Conservation (phyloP, 2,113 vertebrate species). For the Bufo bufo region DNA sequence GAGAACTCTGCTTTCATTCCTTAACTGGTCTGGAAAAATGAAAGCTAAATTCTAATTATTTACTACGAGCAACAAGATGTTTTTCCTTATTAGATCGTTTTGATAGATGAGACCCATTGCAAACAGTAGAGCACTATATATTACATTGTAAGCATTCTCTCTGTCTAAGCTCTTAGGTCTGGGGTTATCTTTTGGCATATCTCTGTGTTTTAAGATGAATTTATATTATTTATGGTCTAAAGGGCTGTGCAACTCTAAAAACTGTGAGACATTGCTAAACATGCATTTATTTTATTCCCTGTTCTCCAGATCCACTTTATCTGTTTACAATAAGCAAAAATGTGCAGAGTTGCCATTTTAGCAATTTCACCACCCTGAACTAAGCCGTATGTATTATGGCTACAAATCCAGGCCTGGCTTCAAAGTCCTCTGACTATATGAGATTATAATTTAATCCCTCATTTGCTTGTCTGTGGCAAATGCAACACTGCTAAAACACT, state of each 20-base stretch:
- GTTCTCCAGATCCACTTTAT: not conserved
- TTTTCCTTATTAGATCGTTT: too few relatives aligned
- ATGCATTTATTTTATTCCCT: not conserved
- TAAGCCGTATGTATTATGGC: not conserved
- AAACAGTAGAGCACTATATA: not conserved
- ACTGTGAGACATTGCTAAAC: not conserved
- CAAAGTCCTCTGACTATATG: not conserved
- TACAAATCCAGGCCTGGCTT: not conserved
- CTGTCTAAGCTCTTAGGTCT: too few relatives aligned
- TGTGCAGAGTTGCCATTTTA: not conserved
- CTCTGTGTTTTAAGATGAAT: too few relatives aligned
- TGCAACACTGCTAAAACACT: conserved; percentile 10
- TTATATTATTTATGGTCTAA: too few relatives aligned
- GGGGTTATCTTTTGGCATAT: too few relatives aligned
- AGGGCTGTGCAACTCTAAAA: too few relatives aligned
- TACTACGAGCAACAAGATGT: too few relatives aligned
- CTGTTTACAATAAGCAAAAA: not conserved
- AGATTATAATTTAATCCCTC: conserved; percentile 22
- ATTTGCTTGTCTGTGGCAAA: not conserved
- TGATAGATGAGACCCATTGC: not conserved
- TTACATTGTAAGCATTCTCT: not conserved
- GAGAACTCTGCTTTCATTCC: too few relatives aligned
- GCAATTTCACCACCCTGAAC: not conserved
- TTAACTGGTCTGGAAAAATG: too few relatives aligned
- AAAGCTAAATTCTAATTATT: too few relatives aligned